These are phyloP conservation scores for Brenthis daphne DNA, from an alignment of 2,888 invertebrate genomes.

Conservation along the genomic window DNA sequence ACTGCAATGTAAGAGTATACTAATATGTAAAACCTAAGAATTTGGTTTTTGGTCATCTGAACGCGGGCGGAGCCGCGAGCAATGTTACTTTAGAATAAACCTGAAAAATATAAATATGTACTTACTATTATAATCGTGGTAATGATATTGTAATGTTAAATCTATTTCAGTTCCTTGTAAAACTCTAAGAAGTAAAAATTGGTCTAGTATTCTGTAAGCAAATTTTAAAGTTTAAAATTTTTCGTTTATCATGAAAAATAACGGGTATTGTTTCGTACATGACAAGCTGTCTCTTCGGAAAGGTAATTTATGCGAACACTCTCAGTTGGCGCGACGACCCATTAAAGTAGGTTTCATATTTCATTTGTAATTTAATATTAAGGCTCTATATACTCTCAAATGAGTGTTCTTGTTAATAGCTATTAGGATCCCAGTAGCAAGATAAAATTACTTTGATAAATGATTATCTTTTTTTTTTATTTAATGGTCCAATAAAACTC, in stretches of 20 bases:
- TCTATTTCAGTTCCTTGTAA: too few relatives aligned
- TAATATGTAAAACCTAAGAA: too few relatives aligned
- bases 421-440: neutral
- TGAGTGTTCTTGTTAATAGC: conserved; percentile 6
- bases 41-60: too few relatives aligned
- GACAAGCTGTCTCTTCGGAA: neutral
- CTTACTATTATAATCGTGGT: too few relatives aligned
- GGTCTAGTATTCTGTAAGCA: neutral
- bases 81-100: too few relatives aligned
- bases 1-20: too few relatives aligned
- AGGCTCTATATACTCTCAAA: conserved; percentile 15
- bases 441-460: neutral
- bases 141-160: too few relatives aligned
- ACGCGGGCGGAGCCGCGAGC: too few relatives aligned
- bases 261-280: conserved; percentile 1
- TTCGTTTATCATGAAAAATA: neutral
- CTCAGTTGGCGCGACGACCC: conserved; percentile 11
- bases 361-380: conserved; percentile 18
- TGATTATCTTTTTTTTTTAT: neutral
- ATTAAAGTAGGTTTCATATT: conserved; percentile 20
- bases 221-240: neutral
- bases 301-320: conserved; percentile 21
- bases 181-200: too few relatives aligned
- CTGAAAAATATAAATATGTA: too few relatives aligned
- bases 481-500: neutral